Evolutionary conservation across 23 tunicate genomes (phyloP).

Genomic region (Diplosoma virens): DNA sequence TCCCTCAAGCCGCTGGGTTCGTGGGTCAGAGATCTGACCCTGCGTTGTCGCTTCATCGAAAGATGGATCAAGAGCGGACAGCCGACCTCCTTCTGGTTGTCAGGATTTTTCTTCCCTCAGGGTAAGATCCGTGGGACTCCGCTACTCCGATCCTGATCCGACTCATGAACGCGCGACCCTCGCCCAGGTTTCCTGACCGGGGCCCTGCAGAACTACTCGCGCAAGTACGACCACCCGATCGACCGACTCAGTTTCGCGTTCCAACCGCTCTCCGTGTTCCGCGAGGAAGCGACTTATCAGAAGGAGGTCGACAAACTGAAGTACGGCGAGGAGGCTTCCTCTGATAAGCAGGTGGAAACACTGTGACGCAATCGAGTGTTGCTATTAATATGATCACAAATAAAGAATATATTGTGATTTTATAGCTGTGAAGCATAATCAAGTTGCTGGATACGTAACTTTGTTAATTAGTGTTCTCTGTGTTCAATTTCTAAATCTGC

Average conservation of each 20-base stretch:
- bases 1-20: constrained; percentile 87
- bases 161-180: too few species aligned
- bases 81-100: constrained; percentile 81
- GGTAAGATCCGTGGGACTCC: constrained; percentile 37
- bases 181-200: constrained; percentile 86
- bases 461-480: too few species aligned
- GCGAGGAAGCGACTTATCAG: constrained; percentile 87
- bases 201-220: constrained; percentile 80
- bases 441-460: too few species aligned
- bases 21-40: constrained; percentile 81
- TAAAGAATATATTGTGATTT: too few species aligned
- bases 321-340: constrained; percentile 50
- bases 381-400: too few species aligned
- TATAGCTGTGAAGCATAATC: too few species aligned
- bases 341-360: constrained; percentile 64
- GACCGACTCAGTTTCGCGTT: constrained; percentile 88
- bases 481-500: too few species aligned
- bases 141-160: background rate
- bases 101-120: constrained; percentile 96
- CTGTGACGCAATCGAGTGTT: too few species aligned
- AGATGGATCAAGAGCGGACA: constrained; percentile 71
- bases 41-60: constrained; percentile 64
- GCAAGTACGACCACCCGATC: constrained; percentile 84
- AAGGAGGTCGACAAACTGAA: constrained; percentile 36
- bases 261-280: constrained; percentile 50